Percentiles rank a stretch among this genome's conserved stretches.
phyloP scores from a whole-genome alignment of 2,113 vertebrate genomes.

The Cepphus grylle region DNA sequence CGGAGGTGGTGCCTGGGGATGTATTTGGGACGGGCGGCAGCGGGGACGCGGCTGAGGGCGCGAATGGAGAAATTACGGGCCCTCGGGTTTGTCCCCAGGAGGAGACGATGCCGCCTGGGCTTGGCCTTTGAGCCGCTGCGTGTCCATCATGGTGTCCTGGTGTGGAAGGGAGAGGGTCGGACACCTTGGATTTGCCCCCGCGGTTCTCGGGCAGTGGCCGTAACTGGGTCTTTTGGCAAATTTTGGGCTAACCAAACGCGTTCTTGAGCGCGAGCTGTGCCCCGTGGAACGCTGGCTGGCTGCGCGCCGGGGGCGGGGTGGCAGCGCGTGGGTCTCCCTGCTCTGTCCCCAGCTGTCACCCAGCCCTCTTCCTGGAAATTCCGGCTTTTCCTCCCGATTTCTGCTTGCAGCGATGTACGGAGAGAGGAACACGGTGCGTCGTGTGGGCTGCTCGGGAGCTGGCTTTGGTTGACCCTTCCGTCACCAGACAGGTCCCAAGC shows the following conservation, averaged over 20 bases:
- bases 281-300: no score
- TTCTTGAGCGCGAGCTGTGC: fast-evolving
- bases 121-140: fast-evolving
- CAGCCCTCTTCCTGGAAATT: background rate
- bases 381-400: background rate
- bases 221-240: background rate
- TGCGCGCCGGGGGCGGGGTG: fast-evolving
- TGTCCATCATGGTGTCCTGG: fast-evolving
- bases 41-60: background rate
- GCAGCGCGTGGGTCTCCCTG: background rate
- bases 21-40: fast-evolving
- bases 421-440: fast-evolving
- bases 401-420: no score
- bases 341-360: background rate
- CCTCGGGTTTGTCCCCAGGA: fast-evolving
- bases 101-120: background rate
- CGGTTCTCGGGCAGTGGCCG: fast-evolving
- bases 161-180: background rate
- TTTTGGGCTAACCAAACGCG: background rate
- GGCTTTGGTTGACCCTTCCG: background rate
- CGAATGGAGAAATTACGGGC: background rate
- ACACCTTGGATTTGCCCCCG: background rate
- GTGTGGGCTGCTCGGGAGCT: fast-evolving
- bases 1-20: fast-evolving
- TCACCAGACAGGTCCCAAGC: background rate